Evolutionary conservation across 1,140 invertebrate genomes (phyloP).

Genomic region (Spodoptera frugiperda): DNA sequence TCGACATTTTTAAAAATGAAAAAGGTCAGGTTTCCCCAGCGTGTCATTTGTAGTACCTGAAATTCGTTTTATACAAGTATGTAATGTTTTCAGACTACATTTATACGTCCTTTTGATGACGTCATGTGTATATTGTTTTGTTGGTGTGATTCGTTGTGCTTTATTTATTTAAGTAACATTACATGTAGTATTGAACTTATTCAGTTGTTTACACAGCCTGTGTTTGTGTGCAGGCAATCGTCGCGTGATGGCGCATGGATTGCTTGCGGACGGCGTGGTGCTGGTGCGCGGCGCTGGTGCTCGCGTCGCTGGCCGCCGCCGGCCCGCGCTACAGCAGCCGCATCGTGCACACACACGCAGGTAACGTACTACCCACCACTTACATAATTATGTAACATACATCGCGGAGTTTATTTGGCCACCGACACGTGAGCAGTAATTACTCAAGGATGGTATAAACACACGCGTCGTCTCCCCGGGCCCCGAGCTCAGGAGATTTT

Average conservation of each 20-base stretch:
- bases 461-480: too few species aligned
- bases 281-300: conserved; percentile 78
- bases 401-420: background rate
- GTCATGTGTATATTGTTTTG: too few species aligned
- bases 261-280: conserved; percentile 78
- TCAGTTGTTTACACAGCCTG: background rate
- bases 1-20: background rate
- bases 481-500: conserved; percentile 30
- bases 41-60: too few species aligned
- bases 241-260: conserved; percentile 84
- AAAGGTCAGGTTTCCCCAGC: background rate
- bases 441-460: background rate
- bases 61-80: too few species aligned
- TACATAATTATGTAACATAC: background rate
- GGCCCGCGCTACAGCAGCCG: conserved; percentile 88
- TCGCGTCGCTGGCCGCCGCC: conserved; percentile 74
- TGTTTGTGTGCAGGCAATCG: conserved; percentile 64
- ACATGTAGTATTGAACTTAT: too few species aligned
- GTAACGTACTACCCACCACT: conserved; percentile 48
- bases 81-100: background rate
- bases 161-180: too few species aligned
- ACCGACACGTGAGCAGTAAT: background rate
- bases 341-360: conserved; percentile 88
- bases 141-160: too few species aligned
- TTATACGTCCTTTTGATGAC: too few species aligned